A percentile compares a stretch with the other conserved stretches of the same genome.
These are phyloP conservation scores for Aselliscus stoliczkanus DNA, from an alignment of 2,797 vertebrate species.

Conservation along the genomic window DNA sequence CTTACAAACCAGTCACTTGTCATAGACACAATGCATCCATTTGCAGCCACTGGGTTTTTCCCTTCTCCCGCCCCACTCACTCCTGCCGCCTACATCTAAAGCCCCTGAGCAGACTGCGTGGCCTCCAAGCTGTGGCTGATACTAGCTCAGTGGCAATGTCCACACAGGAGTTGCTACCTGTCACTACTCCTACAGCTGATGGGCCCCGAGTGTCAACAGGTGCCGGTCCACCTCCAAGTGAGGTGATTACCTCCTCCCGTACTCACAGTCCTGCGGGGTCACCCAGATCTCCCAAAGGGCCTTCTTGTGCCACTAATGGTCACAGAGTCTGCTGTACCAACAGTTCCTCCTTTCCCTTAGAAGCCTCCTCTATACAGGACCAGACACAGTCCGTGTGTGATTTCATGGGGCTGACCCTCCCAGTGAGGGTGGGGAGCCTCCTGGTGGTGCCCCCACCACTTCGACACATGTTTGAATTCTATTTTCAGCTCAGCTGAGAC, in stretches of 20 bases:
- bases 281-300: not conserved
- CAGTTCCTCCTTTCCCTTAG: not conserved
- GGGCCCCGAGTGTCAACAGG: not conserved
- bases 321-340: not conserved
- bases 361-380: not conserved
- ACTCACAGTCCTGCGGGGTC: not conserved
- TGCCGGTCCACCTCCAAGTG: not conserved
- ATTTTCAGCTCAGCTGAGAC: not conserved
- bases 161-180: no score
- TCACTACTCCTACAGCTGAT: not conserved
- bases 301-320: not conserved
- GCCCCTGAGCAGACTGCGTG: not conserved
- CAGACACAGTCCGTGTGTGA: not conserved
- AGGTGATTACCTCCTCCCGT: not conserved
- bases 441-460: no score
- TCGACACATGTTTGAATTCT: not conserved
- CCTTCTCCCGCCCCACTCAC: not conserved
- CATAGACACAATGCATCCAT: not conserved
- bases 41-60: not conserved
- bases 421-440: not conserved
- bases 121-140: not conserved
- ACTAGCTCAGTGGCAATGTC: not conserved
- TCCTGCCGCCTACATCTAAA: not conserved
- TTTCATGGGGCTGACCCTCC: not conserved
- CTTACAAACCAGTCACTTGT: not conserved